phyloP scores from a whole-genome alignment of 1,140 invertebrate species.

The Odontomachus brunneus region DNA sequence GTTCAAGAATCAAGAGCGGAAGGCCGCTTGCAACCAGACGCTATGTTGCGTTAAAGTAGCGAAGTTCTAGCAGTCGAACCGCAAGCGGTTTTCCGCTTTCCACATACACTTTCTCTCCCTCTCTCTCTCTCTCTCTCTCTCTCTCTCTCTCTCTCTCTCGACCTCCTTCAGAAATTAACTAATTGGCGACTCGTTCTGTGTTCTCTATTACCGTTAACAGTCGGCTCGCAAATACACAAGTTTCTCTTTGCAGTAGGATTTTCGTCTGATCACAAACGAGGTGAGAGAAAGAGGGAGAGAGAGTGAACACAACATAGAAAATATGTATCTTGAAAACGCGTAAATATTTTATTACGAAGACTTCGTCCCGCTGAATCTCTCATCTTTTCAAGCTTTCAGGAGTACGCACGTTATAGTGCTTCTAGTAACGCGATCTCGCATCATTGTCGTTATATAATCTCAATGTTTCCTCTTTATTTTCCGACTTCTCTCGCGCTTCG shows the following conservation, averaged over 20 bases:
- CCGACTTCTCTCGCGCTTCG: neutral
- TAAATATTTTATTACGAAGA: slow-evolving; percentile 9
- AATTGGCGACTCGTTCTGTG: neutral
- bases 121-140: too few species aligned
- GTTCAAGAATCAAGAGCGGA: slow-evolving; percentile 40
- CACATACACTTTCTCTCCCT: too few species aligned
- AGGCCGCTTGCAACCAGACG: slow-evolving; percentile 4
- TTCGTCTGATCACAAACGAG: neutral
- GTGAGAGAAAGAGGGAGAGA: neutral
- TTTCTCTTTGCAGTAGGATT: neutral
- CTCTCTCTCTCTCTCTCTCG: too few species aligned
- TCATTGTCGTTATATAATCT: neutral
- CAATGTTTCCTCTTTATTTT: neutral
- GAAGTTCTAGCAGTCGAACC: slow-evolving; percentile 46
- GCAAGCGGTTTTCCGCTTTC: slow-evolving; percentile 47
- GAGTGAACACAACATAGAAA: too few species aligned
- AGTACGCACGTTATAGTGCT: neutral
- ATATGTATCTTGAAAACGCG: neutral
- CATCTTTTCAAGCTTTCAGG: neutral
- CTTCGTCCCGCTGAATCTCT: neutral
- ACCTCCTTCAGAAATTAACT: slow-evolving; percentile 38
- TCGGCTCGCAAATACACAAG: neutral
- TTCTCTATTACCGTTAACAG: slow-evolving; percentile 6
- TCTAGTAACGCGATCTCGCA: neutral
- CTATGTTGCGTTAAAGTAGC: slow-evolving; percentile 26